Conservation (phyloP, 2,888 invertebrate genomes). For the Listrodromus nycthemerus region DNA sequence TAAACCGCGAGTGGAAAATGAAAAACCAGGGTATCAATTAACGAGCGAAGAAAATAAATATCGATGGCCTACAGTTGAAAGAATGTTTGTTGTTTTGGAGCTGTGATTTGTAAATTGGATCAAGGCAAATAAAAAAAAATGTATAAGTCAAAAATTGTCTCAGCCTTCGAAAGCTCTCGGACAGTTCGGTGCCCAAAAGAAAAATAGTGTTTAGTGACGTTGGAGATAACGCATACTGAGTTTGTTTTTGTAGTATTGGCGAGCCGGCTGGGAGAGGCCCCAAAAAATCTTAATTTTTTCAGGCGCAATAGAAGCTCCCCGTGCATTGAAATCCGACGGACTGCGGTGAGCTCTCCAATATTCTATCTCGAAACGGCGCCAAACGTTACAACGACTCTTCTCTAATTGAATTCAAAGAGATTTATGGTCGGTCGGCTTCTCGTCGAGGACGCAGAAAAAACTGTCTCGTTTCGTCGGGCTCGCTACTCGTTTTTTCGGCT, state of each 20-base stretch:
- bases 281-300: conserved; percentile 40
- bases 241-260: conserved; percentile 71
- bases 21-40: background rate
- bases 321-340: conserved; percentile 38
- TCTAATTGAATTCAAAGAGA: conserved; percentile 79
- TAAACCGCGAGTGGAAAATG: background rate
- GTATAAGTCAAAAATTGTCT: background rate
- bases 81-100: background rate
- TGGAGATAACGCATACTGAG: conserved; percentile 53
- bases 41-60: background rate
- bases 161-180: background rate
- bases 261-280: conserved; percentile 20
- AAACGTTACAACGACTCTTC: conserved; percentile 70
- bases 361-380: conserved; percentile 64
- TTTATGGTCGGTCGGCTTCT: conserved; percentile 71
- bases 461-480: conserved; percentile 56
- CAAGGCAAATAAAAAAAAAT: background rate
- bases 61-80: background rate
- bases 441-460: conserved; percentile 59
- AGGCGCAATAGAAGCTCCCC: conserved; percentile 10
- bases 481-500: conserved; percentile 43
- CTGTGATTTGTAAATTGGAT: background rate
- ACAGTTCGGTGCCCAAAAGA: background rate
- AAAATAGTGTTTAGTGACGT: conserved; percentile 14
- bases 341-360: conserved; percentile 32